A percentile compares a stretch with the other conserved stretches of the same genome.
Evolutionary conservation across 2,888 invertebrate species (phyloP).

Genomic region (Euplagia quadripunctaria): DNA sequence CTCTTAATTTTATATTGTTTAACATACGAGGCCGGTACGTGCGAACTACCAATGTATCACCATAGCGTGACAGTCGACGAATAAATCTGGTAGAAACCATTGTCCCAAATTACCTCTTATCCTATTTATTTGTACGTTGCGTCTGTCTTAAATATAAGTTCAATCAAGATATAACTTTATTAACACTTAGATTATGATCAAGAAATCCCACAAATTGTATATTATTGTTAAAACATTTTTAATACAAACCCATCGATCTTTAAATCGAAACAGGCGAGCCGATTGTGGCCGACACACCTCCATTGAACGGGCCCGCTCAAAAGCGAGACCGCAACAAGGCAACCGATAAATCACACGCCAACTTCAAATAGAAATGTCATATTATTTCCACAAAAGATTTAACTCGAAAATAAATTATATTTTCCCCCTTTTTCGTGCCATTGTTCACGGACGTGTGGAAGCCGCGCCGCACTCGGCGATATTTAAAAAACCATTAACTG

Average conservation of each 20-base stretch:
- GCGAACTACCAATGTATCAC: too few relatives aligned
- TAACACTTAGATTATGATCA: too few relatives aligned
- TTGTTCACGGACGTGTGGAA: conserved; percentile 86
- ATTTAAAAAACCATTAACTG: conserved; percentile 87
- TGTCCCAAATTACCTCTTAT: too few relatives aligned
- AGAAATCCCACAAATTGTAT: neutral
- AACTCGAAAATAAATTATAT: conserved; percentile 88
- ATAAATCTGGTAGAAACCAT: too few relatives aligned
- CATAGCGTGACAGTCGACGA: too few relatives aligned
- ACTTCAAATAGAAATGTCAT: conserved; percentile 88
- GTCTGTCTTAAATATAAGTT: too few relatives aligned
- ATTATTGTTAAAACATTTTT: conserved; percentile 1
- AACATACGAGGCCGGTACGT: too few relatives aligned
- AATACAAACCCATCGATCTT: conserved; percentile 59
- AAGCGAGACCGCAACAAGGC: conserved; percentile 73
- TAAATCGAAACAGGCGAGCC: conserved; percentile 59
- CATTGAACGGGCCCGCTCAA: conserved; percentile 64
- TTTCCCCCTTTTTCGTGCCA: conserved; percentile 81
- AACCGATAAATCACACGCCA: conserved; percentile 85
- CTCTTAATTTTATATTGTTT: too few relatives aligned
- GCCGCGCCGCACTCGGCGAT: conserved; percentile 78
- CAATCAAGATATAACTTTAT: too few relatives aligned
- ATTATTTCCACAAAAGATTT: conserved; percentile 88
- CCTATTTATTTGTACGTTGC: too few relatives aligned
- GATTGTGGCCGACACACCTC: conserved; percentile 71